Evolutionary conservation across 2,797 vertebrate species (phyloP), one percentile per base, ranked within the genome.

Genomic region (Sternotherus odoratus): DNA sequence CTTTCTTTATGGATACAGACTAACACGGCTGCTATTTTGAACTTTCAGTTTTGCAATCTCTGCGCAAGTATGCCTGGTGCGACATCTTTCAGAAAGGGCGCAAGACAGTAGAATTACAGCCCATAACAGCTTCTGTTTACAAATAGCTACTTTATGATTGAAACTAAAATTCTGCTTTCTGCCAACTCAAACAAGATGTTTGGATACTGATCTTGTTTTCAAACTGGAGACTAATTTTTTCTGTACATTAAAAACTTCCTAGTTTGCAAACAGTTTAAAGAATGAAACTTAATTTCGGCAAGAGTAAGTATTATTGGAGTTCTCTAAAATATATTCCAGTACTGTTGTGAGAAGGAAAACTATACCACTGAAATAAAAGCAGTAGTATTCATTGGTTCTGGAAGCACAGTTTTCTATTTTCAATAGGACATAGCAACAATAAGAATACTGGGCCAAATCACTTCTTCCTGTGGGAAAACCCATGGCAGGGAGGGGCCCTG

Each of bases 391-490:
- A 95, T 79, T 6, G 4, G 84, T 95, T 94, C 91, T 88, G 94
- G 91, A 90, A 91, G 88, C 86, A 2, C 51, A 90, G 95, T 94
- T 95, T 96, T 96, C 95, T 96, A 95, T 95, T 95, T 95, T 96
- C 94, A 93, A 85, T 97, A 96, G 97, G 95, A 97, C 96, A 96
- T 94, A 97, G 95, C 90, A 97, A 97, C 97, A 97, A 97, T 97
- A 94, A 97, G 95, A 89, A 94, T 1, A 13, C 93, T 95, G 92
- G 96, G 97, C 97, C 97, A 97, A 96, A 97, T 95, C 85, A 95
- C 95, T 97, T 86, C 92, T 97, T 97, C 96, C 96, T 97, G 96
- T 97, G 96, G 97, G 95, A 97, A 96, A 97, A 97, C 94, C 93
- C 91, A 0, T 91, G 94, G 96, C 96, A 95, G 92, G 93, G 50